phyloP scores from a whole-genome alignment of 2,797 vertebrate genomes.

The Sparidentex hasta region DNA sequence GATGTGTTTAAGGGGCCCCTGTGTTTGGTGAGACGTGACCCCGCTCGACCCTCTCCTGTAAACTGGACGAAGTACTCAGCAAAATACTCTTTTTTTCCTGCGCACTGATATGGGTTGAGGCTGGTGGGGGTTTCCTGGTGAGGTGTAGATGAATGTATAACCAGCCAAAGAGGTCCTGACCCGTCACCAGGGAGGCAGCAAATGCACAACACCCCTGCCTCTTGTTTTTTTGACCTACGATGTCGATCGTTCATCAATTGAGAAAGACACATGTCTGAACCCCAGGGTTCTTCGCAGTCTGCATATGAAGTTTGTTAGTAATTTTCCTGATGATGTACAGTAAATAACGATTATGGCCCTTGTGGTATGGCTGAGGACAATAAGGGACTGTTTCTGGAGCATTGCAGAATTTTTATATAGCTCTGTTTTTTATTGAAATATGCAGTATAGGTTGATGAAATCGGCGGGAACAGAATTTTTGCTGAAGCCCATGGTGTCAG shows the following conservation, averaged over 20 bases:
- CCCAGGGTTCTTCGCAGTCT: neutral
- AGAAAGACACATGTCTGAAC: constrained; percentile 12
- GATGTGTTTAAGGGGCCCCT: constrained; percentile 80
- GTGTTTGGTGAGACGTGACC: constrained; percentile 83
- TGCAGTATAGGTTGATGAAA: constrained; percentile 16
- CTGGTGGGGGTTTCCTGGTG: constrained; percentile 54
- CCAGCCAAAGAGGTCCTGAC: constrained; percentile 69
- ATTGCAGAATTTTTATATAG: constrained; percentile 15
- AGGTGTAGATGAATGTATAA: constrained; percentile 65
- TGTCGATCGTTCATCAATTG: constrained; percentile 45
- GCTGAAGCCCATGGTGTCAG: constrained; percentile 13
- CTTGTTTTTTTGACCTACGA: constrained; percentile 62
- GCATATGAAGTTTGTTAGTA: neutral
- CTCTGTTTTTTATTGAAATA: constrained; percentile 40
- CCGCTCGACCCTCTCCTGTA: constrained; percentile 80
- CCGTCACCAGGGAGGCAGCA: constrained; percentile 56
- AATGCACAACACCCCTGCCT: constrained; percentile 38
- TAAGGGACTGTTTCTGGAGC: neutral
- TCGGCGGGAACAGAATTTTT: constrained; percentile 9
- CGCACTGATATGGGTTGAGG: constrained; percentile 37
- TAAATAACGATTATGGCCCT: neutral
- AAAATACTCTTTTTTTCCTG: constrained; percentile 52
- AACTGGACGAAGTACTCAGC: constrained; percentile 80
- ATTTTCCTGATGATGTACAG: constrained; percentile 19
- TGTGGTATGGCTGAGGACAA: neutral